A percentile compares a stretch with the other conserved stretches of the same genome.
Evolutionary conservation across 2,888 invertebrate species (phyloP).

Genomic region (Drosophila mayaguana): DNA sequence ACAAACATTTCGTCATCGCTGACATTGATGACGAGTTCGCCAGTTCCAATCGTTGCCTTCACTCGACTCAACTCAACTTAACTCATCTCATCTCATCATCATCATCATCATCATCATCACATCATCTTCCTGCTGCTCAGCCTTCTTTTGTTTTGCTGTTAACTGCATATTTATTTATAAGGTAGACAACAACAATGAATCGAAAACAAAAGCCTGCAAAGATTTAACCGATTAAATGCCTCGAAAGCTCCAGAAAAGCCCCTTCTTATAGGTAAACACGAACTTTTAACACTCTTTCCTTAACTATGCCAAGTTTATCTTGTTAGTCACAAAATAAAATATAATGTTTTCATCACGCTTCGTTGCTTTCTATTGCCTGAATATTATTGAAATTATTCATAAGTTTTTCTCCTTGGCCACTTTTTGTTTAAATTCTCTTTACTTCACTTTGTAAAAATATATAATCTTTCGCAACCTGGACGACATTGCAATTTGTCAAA

Average conservation of each 20-base stretch:
- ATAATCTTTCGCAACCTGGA: too few relatives aligned
- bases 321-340: too few relatives aligned
- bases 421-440: too few relatives aligned
- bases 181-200: slow-evolving; percentile 18
- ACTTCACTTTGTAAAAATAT: too few relatives aligned
- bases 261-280: neutral
- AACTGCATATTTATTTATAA: slow-evolving; percentile 42
- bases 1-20: slow-evolving; percentile 73
- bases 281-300: neutral
- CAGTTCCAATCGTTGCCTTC: slow-evolving; percentile 23
- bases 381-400: too few relatives aligned
- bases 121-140: slow-evolving; percentile 7
- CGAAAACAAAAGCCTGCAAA: slow-evolving; percentile 13
- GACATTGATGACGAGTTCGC: slow-evolving; percentile 62
- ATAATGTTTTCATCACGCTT: too few relatives aligned
- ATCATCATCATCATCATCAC: neutral
- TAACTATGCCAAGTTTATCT: too few relatives aligned
- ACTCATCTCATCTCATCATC: neutral
- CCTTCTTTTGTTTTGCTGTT: slow-evolving; percentile 51
- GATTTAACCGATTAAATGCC: slow-evolving; percentile 17
- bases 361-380: too few relatives aligned
- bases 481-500: too few relatives aligned
- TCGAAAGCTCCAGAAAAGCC: slow-evolving; percentile 17
- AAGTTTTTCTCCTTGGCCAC: too few relatives aligned
- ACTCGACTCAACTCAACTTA: slow-evolving; percentile 3